phyloP scores from a whole-genome alignment of 2,113 vertebrate genomes.

The Semnornis frantzii region DNA sequence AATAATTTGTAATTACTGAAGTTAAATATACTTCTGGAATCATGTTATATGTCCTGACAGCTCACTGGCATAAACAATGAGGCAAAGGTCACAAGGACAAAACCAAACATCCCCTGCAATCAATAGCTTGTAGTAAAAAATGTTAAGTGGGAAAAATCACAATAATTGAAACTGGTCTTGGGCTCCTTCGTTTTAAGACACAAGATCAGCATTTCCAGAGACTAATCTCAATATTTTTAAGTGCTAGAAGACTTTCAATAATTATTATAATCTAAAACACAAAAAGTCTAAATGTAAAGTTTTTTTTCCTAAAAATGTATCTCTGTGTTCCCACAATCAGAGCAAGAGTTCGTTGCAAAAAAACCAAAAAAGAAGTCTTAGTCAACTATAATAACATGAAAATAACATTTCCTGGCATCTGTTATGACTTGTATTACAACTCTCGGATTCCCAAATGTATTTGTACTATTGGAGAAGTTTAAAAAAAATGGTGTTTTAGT shows the following conservation, averaged over 20 bases:
- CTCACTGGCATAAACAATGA: background rate
- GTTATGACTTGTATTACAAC: conserved; percentile 47
- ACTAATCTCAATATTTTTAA: background rate
- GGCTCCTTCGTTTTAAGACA: background rate
- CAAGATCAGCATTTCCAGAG: background rate
- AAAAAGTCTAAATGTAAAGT: background rate
- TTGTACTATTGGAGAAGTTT: conserved; percentile 15
- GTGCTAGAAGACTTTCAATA: background rate
- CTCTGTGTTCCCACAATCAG: background rate
- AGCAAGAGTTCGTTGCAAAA: conserved; percentile 5
- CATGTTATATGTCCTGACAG: background rate
- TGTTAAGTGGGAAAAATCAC: background rate
- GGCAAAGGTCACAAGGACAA: background rate
- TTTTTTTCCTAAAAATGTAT: background rate
- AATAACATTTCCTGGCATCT: conserved; percentile 53
- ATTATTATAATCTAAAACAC: background rate
- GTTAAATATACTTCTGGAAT: background rate
- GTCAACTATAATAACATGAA: conserved; percentile 30
- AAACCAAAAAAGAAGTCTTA: background rate
- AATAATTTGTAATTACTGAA: background rate
- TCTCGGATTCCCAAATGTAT: conserved; percentile 47
- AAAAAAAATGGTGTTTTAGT: conserved; percentile 44
- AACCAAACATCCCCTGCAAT: conserved; percentile 3
- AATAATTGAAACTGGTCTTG: background rate
- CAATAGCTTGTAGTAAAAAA: conserved; percentile 3